Conservation (phyloP, 2,888 invertebrate species). For the Thereva nobilitata region DNA sequence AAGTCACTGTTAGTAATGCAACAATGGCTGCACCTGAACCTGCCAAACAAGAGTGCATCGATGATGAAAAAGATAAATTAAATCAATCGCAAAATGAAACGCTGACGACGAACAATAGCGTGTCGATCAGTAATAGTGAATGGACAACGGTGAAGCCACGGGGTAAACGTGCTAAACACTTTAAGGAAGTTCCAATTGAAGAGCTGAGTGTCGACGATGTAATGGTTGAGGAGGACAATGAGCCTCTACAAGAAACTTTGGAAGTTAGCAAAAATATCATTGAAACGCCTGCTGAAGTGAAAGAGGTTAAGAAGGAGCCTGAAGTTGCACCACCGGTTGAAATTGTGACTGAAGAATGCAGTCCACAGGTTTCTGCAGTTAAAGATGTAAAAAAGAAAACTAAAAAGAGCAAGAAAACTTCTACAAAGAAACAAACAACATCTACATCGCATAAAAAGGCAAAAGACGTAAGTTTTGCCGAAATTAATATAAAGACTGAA, state of each 20-base stretch:
- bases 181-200: slow-evolving; percentile 6
- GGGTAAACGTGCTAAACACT: slow-evolving; percentile 36
- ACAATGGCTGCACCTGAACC: background rate
- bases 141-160: slow-evolving; percentile 41
- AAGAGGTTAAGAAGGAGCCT: too few relatives aligned
- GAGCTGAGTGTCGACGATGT: background rate
- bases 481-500: slow-evolving; percentile 32
- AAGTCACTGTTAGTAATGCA: background rate
- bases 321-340: too few relatives aligned
- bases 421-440: slow-evolving; percentile 26
- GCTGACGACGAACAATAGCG: background rate
- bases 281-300: too few relatives aligned
- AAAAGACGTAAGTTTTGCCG: slow-evolving; percentile 19
- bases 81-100: background rate
- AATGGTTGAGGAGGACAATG: background rate
- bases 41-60: background rate
- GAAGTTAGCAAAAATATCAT: too few relatives aligned
- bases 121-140: background rate
- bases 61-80: background rate
- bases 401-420: slow-evolving; percentile 1
- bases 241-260: too few relatives aligned
- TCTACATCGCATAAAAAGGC: slow-evolving; percentile 16
- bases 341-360: too few relatives aligned
- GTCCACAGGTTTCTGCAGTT: too few relatives aligned
- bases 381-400: too few relatives aligned